phyloP scores from a whole-genome alignment of 2,797 vertebrate genomes.

The Poliocrania exsul region DNA sequence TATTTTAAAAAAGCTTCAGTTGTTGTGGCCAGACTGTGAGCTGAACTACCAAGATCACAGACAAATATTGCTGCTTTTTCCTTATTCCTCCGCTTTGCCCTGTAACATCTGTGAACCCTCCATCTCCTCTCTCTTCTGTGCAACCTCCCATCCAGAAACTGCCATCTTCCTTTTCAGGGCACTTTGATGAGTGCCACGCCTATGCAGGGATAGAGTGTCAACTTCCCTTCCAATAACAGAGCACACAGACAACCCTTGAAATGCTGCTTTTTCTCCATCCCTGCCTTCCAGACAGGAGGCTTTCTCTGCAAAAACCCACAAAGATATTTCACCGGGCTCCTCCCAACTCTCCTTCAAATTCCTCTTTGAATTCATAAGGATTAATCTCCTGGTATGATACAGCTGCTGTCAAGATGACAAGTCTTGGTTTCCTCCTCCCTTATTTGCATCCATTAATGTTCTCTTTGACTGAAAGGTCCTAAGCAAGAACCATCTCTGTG shows the following conservation, averaged over 20 bases:
- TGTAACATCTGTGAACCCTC: neutral
- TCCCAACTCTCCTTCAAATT: neutral
- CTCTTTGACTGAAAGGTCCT: neutral
- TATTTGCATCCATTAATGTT: neutral
- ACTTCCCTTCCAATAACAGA: neutral
- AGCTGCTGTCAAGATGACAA: neutral
- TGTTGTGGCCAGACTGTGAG: neutral
- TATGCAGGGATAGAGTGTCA: accelerated
- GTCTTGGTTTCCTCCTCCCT: neutral
- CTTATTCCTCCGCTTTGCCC: neutral
- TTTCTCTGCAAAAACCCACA: neutral
- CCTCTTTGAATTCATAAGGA: neutral
- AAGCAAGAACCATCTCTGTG: neutral
- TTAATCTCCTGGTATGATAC: neutral
- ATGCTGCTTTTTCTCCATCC: neutral
- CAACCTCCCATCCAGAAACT: neutral
- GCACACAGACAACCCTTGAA: neutral
- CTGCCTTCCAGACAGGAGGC: neutral
- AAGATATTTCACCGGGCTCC: neutral
- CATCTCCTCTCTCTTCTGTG: neutral
- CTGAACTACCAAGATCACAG: neutral
- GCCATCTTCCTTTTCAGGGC: neutral
- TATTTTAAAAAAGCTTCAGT: neutral
- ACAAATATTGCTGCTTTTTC: neutral
- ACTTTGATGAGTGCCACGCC: neutral